Conservation (phyloP, 2,888 invertebrate genomes). For the Agonopterix subpropinquella region DNA sequence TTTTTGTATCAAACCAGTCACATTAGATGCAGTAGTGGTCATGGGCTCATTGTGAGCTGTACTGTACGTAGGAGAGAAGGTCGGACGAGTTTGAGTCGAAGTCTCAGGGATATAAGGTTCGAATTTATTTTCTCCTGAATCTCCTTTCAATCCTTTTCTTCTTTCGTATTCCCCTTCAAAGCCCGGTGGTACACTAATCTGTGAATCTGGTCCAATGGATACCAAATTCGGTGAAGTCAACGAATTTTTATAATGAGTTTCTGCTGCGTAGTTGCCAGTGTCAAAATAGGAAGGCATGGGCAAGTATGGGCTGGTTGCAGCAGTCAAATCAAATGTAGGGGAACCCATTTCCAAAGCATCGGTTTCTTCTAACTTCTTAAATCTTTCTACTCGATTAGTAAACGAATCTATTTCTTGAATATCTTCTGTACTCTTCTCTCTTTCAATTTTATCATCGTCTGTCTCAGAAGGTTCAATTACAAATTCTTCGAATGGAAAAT, state of each 20-base stretch:
- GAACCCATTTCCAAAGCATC: conserved; percentile 12
- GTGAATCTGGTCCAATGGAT: conserved; percentile 15
- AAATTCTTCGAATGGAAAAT: conserved; percentile 60
- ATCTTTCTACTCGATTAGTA: conserved; percentile 56
- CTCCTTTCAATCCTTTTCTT: conserved; percentile 21
- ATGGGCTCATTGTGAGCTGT: conserved; percentile 1
- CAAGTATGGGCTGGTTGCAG: conserved; percentile 32
- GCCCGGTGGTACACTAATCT: conserved; percentile 48
- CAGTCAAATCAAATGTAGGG: conserved; percentile 6
- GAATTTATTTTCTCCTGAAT: conserved; percentile 2
- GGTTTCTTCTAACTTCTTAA: conserved; percentile 42
- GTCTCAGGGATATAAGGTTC: conserved; percentile 33
- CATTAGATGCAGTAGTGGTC: background rate
- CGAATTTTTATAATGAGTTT: conserved; percentile 53
- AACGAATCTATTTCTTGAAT: conserved; percentile 43
- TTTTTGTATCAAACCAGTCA: too few species aligned
- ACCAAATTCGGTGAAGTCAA: conserved; percentile 29
- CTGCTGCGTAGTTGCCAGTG: conserved; percentile 64
- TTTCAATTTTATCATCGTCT: conserved; percentile 56
- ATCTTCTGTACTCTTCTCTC: conserved; percentile 35
- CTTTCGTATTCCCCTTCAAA: conserved; percentile 53
- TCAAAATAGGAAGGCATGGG: conserved; percentile 64
- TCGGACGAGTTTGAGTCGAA: conserved; percentile 33
- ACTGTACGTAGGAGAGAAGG: conserved; percentile 23
- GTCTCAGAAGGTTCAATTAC: conserved; percentile 58